Percentiles rank a stretch among this genome's conserved stretches.
phyloP scores from a whole-genome alignment of 2,797 vertebrate genomes.

The Lacerta viridis region DNA sequence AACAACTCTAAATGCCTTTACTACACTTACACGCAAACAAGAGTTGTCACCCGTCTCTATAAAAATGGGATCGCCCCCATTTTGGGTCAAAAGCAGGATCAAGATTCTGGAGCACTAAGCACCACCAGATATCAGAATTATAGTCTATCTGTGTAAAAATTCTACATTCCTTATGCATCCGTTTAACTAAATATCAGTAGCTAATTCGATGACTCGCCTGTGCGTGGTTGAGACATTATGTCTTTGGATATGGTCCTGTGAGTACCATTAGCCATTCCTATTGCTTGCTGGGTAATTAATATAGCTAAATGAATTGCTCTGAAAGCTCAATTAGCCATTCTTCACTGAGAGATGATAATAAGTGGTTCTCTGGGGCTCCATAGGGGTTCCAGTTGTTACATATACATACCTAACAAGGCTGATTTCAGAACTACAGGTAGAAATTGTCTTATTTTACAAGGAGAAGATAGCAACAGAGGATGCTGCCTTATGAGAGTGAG shows the following conservation, averaged over 20 bases:
- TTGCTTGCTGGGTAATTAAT: slow-evolving; percentile 33
- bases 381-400: background rate
- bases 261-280: slow-evolving; percentile 1
- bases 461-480: no score
- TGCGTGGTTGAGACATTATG: slow-evolving; percentile 5
- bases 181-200: slow-evolving; percentile 15
- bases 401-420: background rate
- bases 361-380: background rate
- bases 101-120: background rate
- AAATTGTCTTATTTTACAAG: background rate
- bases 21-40: background rate
- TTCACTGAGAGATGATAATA: slow-evolving; percentile 19
- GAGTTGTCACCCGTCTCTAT: no score
- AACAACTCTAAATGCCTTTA: background rate
- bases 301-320: slow-evolving; percentile 11
- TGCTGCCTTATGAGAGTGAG: no score
- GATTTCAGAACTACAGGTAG: background rate
- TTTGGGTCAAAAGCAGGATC: no score
- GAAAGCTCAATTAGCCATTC: slow-evolving; percentile 36
- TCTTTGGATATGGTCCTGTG: slow-evolving; percentile 15
- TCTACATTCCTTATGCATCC: background rate
- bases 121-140: background rate
- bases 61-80: no score
- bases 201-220: background rate
- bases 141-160: background rate